Evolutionary conservation across 1,140 invertebrate species (phyloP).

Genomic region (Adelges cooleyi): DNA sequence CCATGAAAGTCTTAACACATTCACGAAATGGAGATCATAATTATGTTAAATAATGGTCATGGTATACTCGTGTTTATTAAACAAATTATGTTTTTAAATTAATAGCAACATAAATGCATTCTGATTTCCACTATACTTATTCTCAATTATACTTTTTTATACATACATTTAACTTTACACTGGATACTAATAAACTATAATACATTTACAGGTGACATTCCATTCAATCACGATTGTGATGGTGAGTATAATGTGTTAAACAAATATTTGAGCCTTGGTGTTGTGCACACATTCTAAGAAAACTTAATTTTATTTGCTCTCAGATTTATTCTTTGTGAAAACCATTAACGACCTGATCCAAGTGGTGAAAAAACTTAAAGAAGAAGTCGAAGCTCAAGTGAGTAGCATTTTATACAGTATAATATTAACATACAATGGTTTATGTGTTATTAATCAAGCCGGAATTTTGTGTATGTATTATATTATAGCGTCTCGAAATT

Average conservation of each 20-base stretch:
- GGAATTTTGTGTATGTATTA: constrained; percentile 20
- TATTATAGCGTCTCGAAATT: constrained; percentile 56
- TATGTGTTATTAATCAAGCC: neutral
- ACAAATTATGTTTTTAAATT: too few species aligned
- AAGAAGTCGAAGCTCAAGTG: constrained; percentile 50
- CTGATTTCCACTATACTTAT: neutral
- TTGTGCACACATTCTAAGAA: too few species aligned
- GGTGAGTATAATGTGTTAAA: constrained; percentile 35
- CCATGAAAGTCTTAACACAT: too few species aligned
- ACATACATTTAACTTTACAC: neutral
- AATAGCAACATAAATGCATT: too few species aligned
- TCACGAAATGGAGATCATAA: too few species aligned
- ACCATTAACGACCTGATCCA: constrained; percentile 60
- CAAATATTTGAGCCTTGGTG: neutral
- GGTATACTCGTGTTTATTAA: too few species aligned
- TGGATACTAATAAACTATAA: neutral
- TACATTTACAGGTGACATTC: constrained; percentile 54
- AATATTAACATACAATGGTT: too few species aligned
- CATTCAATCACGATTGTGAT: constrained; percentile 52
- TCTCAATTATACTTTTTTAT: neutral
- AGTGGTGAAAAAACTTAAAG: constrained; percentile 54
- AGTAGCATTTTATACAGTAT: constrained; percentile 30
- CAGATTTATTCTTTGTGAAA: constrained; percentile 53
- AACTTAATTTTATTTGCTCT: too few species aligned
- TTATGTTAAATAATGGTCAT: too few species aligned